Evolutionary conservation across 2,113 vertebrate genomes (phyloP), one percentile per base, ranked within the genome.

Genomic region (Romanogobio albipinnatus): DNA sequence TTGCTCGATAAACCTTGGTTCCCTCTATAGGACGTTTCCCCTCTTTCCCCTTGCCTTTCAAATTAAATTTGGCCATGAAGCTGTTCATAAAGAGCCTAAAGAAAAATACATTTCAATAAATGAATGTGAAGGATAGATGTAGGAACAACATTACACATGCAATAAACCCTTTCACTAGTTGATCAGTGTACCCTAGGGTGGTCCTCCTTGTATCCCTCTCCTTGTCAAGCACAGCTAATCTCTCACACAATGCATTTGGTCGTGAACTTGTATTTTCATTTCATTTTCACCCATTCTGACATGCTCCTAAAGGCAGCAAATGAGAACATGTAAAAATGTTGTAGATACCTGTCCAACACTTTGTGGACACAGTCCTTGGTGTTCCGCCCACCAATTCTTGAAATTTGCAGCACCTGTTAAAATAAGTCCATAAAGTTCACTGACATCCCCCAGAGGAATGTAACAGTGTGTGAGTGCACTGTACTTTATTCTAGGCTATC

Each of bases 21-120:
- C 49, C 49, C 13, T 51, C 49, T 51, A 51, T 14, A 51, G 49
- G 49, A 11, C 3, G 13, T 14, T 76, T 76, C 74, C 74, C 74
- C 47, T 7, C 53, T 76, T 76, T 75, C 73, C 73, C 73, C 73
- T 75, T 75, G 73, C 73, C 74, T 47, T 76, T 76, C 74, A 76
- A 76, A 76, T 76, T 53, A 53, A 76, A 76, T 29, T 76, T 51
- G 74, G 74, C 45, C 74, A 76, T 76, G 74, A 76, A n/a, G 45
- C 74, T 76, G 74, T 76, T 76, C 24, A 47, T 76, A 6, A 75
- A 75, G 71, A 75, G 71, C 43, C 71, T 75, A 49, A 75, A 43
- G 71, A 51, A 51, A 51, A 51, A 51, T 51, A 51, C 1, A 51
- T 51, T 51, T 51, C 3, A 51, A 51, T 51, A 51, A 13, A 51